Base-by-base conservation (phyloP, 2,113 vertebrate species). In the Podarcis muralis region DNA sequence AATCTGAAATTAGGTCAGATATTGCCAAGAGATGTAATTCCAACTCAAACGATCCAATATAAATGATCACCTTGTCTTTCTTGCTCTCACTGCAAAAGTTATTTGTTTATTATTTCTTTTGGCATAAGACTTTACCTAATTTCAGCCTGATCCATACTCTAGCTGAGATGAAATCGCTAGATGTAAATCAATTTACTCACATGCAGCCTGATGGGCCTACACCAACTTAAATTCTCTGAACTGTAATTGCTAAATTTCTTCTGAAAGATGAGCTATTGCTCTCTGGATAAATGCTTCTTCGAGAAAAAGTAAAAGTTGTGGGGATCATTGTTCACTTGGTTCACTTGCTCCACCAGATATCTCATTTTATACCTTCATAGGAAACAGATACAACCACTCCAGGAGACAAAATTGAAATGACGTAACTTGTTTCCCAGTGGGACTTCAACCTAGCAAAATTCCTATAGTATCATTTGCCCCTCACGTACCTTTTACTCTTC, bases 401-500 rank as follows among this genome's bases (percentile, higher is more conserved):
- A 85, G 82, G 74, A 7, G 0, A 27, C 80, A 85, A 88, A 65
- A 83, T 77, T n/a, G 69, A 76, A 90, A 78, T 0, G 8, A 81
- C 25, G 76, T 4, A 27, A 78, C 88, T 83, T 89, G 27, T 20
- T 91, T 71, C 84, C 48, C 4, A 76, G n/a, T 0, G 0, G 57
- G 27, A 66, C 2, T 5, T 1, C 69, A 84, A 37, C 23, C n/a
- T 69, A 40, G 62, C 59, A 68, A 48, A 78, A 88, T 23, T 90
- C 89, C 78, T 59, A 40, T 81, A 72, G 7, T 59, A 37, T 68
- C 62, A 25, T 18, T 35, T 65, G 2, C 1, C n/a, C 5, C 57
- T 66, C 25, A 37, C 85, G 87, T 81, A 72, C 25, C 83, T 12
- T 81, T 91, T 75, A 82, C 71, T 91, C 40, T 87, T 48, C 65